These are phyloP conservation scores for Delichon dasypus DNA, from an alignment of 2,797 vertebrate species.

Conservation along the genomic window DNA sequence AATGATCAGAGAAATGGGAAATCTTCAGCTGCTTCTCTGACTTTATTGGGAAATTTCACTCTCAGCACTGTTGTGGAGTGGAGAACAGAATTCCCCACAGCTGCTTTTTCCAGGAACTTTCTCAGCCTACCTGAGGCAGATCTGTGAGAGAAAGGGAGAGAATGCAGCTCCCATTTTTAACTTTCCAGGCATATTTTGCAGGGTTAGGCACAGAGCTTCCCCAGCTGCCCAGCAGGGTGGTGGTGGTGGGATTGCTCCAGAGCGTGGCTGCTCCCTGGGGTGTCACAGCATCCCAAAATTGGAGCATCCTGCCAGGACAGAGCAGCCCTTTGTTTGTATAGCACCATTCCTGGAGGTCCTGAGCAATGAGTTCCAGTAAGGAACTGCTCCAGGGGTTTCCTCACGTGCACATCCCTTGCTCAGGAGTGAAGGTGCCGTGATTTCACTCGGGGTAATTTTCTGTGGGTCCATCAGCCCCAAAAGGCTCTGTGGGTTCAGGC, in stretches of 20 bases:
- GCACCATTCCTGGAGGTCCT: not conserved
- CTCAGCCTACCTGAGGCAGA: not conserved
- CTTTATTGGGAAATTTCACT: not conserved
- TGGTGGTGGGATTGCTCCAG: fast-evolving
- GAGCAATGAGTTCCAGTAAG: not conserved
- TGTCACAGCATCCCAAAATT: not conserved
- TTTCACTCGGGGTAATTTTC: not conserved
- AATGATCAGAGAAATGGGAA: not conserved
- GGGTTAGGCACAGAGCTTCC: not conserved
- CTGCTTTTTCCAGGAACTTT: not conserved
- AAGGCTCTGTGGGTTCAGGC: not conserved
- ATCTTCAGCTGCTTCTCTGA: not conserved
- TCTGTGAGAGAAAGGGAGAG: not conserved
- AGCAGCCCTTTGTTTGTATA: not conserved
- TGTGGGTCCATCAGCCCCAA: not conserved
- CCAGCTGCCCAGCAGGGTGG: fast-evolving
- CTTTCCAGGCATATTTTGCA: not conserved
- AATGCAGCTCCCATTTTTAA: not conserved
- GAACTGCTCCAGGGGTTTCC: not conserved
- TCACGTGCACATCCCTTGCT: not conserved
- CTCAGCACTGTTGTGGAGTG: fast-evolving
- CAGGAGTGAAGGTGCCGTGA: not conserved
- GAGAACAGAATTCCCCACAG: not conserved
- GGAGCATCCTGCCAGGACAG: not conserved
- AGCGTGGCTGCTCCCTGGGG: not conserved